Base-by-base conservation (phyloP, 2,113 vertebrate species). In the Trematomus loennbergii region DNA sequence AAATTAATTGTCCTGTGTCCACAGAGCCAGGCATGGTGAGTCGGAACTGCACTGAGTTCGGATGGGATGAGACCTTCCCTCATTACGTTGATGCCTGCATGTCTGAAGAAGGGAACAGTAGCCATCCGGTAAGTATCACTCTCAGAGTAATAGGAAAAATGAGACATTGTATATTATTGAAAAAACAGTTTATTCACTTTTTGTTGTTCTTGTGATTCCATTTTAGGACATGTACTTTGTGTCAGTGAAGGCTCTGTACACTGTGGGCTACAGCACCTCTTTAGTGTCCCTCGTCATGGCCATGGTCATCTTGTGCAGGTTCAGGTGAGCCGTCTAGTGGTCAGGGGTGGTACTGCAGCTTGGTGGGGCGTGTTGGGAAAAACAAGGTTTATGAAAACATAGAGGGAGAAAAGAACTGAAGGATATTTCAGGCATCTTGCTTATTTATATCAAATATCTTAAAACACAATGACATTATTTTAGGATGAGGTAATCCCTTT, bases 221-320 rank as follows among this genome's bases (percentile, higher is more conserved):
- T 20, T 66, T 1, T 82, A 98, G 97, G 96, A 97, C 76, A 95
- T 95, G 87, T 98, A 97, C 92, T 99, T 94, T 0, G 93, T 97
- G 0, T 97, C 98, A 0, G 97, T 99, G 91, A 99, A 99, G 91
- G 97, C 98, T 67, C 94, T 99, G 63, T 99, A 99, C 92, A 99
- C 98, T 0, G 98, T 98, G 9, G 98, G 98, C 78, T 99, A 99
- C 91, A 99, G 98, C 95, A 99, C 97, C 0, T 99, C 98, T 13
- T 93, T 99, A 3, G 96, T 97, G 8, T 98, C 98, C 20, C 97
- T 99, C 85, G 97, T 96, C 82, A 98, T 95, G 0, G 98, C 98
- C 78, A 98, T 99, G 98, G 97, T 98, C 85, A 98, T 99, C 91
- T 92, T 99, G 17, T 99, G 98, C 84, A 96, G 98, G 71, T 99